phyloP scores from a whole-genome alignment of 2,888 invertebrate species.

The Drosophila rellima region DNA sequence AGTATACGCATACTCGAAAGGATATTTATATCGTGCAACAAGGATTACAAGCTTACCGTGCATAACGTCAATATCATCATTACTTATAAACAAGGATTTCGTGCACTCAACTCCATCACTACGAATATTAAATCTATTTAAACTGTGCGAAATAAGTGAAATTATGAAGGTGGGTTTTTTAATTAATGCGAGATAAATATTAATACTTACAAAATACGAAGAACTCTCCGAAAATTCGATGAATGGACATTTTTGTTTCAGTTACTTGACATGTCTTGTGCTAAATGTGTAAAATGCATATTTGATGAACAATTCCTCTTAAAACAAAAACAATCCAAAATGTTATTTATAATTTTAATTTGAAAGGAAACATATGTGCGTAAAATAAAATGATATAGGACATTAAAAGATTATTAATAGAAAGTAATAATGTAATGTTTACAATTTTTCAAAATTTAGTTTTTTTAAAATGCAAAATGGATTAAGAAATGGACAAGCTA shows the following conservation, averaged over 20 bases:
- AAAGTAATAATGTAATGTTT: too few species aligned
- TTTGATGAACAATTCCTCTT: not conserved
- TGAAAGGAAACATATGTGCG: too few species aligned
- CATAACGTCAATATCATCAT: slow-evolving; percentile 21
- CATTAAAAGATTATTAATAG: too few species aligned
- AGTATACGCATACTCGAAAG: slow-evolving; percentile 32
- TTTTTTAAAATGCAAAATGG: too few species aligned
- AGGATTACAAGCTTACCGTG: slow-evolving; percentile 35
- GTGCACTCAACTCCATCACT: slow-evolving; percentile 22
- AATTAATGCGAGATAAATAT: not conserved
- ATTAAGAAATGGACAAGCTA: too few species aligned
- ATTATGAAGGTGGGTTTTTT: slow-evolving; percentile 78
- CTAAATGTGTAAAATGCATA: slow-evolving; percentile 1
- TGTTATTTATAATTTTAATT: too few species aligned
- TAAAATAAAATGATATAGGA: too few species aligned
- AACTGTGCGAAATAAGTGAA: slow-evolving; percentile 25
- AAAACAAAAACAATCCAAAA: not conserved
- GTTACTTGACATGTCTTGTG: not conserved
- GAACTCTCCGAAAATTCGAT: not conserved
- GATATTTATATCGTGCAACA: slow-evolving; percentile 29
- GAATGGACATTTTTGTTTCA: not conserved
- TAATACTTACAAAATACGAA: not conserved
- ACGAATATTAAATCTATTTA: slow-evolving; percentile 10
- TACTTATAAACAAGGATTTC: slow-evolving; percentile 18
- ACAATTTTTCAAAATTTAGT: not conserved